Base-by-base conservation (phyloP, 1,140 invertebrate genomes). In the Drosophila albomicans region DNA sequence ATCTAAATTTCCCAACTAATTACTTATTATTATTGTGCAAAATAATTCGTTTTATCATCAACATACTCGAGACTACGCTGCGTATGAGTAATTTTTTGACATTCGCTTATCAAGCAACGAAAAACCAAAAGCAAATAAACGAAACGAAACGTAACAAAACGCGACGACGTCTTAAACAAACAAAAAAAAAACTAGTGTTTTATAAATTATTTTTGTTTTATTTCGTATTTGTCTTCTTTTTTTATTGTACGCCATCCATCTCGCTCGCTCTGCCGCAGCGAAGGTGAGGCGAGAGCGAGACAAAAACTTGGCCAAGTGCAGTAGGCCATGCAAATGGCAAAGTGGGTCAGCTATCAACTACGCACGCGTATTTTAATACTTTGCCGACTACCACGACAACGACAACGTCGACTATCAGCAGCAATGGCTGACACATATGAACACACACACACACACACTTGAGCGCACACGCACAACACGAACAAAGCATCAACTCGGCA, bases 271-370 rank as follows among this genome's bases (percentile, higher is more conserved):
- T 30, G 7, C 51, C 6, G 11, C 8, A 1, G 25, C 25, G 11
- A 30, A 38, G 66, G 41, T 67, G 68, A 28, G 59, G 51, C 43
- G 63, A n/a, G 64, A 91, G 66, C 51, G 82, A 74, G 84, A 91
- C 75, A 91, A 91, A 91, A 91, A 91, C 75, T 91, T 91, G 89
- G 89, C 81, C 89, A 91, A 91, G 89, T 91, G 89, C 89, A 91
- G 89, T 91, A 91, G 89, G 89, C 89, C 89, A 91, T 91, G 89
- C 89, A 91, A 91, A 91, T 88, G 82, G 79, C 58, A 81, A 91
- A 91, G 89, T 91, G 82, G 89, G 89, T 91, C 89, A 91, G 75
- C 85, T 86, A 86, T 87, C 76, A 81, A 86, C 76, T 81, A 71
- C 70, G 54, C 38, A 73, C 59, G 49, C 69, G 69, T 61, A 64